Evolutionary conservation across 2,797 vertebrate genomes (phyloP).

Genomic region (Graptemys geographica): DNA sequence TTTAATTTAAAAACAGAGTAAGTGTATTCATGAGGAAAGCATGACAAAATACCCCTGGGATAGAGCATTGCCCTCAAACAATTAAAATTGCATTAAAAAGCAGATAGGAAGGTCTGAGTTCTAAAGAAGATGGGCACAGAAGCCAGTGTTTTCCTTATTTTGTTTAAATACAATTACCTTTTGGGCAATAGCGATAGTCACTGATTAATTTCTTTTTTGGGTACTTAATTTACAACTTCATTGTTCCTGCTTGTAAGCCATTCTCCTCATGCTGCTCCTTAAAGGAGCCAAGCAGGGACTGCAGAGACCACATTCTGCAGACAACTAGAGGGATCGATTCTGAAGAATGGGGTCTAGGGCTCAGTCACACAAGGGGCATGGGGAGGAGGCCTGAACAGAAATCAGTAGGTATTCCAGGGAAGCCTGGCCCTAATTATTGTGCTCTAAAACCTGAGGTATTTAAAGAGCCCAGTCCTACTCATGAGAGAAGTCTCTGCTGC

Average conservation of each 20-base stretch:
- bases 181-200: constrained; percentile 54
- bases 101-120: constrained; percentile 56
- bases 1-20: constrained; percentile 80
- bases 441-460: constrained; percentile 39
- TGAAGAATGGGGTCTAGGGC: background rate
- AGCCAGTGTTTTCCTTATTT: constrained; percentile 53
- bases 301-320: constrained; percentile 19
- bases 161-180: constrained; percentile 65
- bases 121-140: constrained; percentile 58
- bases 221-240: constrained; percentile 61
- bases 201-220: constrained; percentile 64
- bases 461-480: background rate
- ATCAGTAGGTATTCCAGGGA: background rate
- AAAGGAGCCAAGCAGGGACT: constrained; percentile 22
- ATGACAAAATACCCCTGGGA: constrained; percentile 68
- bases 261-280: constrained; percentile 42
- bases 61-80: constrained; percentile 62
- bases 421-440: background rate
- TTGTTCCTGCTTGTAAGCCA: constrained; percentile 54
- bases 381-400: constrained; percentile 21
- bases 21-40: constrained; percentile 79
- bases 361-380: background rate
- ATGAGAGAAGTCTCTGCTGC: constrained; percentile 2
- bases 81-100: constrained; percentile 77
- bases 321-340: constrained; percentile 20